Conservation (phyloP, 1,140 invertebrate genomes). For the Nixonia krombeini region DNA sequence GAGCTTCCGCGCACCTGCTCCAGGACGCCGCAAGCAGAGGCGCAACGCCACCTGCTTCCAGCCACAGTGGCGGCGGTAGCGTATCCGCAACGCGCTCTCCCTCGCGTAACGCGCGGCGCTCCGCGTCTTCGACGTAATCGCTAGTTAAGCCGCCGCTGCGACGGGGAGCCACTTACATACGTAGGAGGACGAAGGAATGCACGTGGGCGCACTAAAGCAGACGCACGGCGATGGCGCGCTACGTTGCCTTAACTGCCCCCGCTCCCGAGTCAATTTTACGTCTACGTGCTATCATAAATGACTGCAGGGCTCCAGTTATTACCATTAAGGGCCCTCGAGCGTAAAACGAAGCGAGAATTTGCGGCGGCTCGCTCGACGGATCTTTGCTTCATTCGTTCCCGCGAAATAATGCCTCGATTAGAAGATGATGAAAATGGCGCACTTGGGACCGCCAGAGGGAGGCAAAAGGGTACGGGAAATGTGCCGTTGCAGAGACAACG, state of each 20-base stretch:
- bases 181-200: slow-evolving; percentile 22
- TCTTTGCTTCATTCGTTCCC: slow-evolving; percentile 14
- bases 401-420: too few relatives aligned
- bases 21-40: slow-evolving; percentile 28
- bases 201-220: slow-evolving; percentile 27
- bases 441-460: too few relatives aligned
- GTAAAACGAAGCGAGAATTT: too few relatives aligned
- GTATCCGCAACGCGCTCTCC: slow-evolving; percentile 36
- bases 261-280: slow-evolving; percentile 31
- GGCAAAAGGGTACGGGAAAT: too few relatives aligned
- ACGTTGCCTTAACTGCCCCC: slow-evolving; percentile 34
- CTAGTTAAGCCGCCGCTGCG: slow-evolving; percentile 35
- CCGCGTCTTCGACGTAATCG: slow-evolving; percentile 27
- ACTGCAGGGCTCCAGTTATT: slow-evolving; percentile 26
- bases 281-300: slow-evolving; percentile 24
- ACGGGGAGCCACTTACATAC: slow-evolving; percentile 14
- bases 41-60: slow-evolving; percentile 35
- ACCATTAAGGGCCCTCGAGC: slow-evolving; percentile 25
- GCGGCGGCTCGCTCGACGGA: neutral
- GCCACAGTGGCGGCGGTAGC: slow-evolving; percentile 46
- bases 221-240: slow-evolving; percentile 14
- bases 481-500: too few relatives aligned
- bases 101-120: slow-evolving; percentile 27
- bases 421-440: too few relatives aligned
- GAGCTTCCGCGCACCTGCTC: slow-evolving; percentile 23